Evolutionary conservation across 2,113 vertebrate species (phyloP).

Genomic region (Platysternon megacephalum): DNA sequence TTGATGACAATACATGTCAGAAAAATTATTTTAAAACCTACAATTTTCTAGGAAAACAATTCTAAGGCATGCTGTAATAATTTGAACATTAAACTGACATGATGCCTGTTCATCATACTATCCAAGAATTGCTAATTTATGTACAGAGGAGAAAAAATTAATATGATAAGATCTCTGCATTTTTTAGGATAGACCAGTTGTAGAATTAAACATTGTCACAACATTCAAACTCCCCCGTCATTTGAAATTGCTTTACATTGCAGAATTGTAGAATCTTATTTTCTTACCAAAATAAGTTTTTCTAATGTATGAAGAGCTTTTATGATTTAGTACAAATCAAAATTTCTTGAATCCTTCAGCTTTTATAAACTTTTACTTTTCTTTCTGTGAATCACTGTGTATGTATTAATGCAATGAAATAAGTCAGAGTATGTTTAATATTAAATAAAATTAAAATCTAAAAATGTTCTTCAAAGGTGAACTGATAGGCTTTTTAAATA

Average conservation of each 20-base stretch:
- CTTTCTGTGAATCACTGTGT: background rate
- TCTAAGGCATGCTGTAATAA: background rate
- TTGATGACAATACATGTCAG: background rate
- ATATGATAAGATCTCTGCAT: background rate
- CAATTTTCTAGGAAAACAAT: background rate
- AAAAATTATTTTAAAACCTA: background rate
- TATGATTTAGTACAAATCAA: background rate
- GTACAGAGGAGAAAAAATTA: background rate
- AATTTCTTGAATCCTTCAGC: background rate
- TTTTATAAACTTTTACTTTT: background rate
- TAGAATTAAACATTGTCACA: background rate
- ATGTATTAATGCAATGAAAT: background rate
- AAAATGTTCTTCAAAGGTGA: background rate
- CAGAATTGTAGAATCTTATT: background rate
- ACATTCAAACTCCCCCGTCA: accelerated
- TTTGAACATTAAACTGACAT: background rate
- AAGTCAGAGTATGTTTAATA: background rate
- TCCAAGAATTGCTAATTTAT: background rate
- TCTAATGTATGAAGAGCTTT: background rate
- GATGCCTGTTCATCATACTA: background rate
- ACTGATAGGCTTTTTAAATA: background rate
- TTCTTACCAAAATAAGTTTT: background rate
- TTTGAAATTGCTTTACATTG: background rate
- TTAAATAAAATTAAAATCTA: background rate
- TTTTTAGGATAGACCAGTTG: background rate